Evolutionary conservation across 2,113 vertebrate species (phyloP).

Genomic region (Apteryx owenii): DNA sequence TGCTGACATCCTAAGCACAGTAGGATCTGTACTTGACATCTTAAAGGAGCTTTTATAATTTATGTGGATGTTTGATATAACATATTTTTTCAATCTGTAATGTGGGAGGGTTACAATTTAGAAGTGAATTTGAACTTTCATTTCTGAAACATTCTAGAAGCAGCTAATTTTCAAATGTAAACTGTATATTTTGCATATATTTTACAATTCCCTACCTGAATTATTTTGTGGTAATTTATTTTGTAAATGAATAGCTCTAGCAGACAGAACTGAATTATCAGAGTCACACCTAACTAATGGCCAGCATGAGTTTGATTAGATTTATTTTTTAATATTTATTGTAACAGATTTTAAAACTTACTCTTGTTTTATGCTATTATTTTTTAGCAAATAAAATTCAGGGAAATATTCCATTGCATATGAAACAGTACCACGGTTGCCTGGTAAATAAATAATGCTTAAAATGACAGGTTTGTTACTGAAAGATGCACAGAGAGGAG

Average conservation of each 20-base stretch:
- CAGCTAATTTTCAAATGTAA: background rate
- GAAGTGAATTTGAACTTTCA: slow-evolving; percentile 5
- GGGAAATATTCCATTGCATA: slow-evolving; percentile 18
- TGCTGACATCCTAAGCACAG: slow-evolving; percentile 53
- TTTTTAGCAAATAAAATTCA: slow-evolving; percentile 25
- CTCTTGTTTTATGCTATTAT: slow-evolving; percentile 16
- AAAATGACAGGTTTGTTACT: slow-evolving; percentile 14
- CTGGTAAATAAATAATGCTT: slow-evolving; percentile 54
- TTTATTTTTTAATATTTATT: background rate
- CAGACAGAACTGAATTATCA: slow-evolving; percentile 21
- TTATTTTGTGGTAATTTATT: background rate
- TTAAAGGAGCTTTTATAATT: slow-evolving; percentile 57
- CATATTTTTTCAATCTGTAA: slow-evolving; percentile 57
- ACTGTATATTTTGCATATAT: background rate
- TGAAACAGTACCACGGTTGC: background rate
- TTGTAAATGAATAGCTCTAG: slow-evolving; percentile 28
- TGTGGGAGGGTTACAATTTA: slow-evolving; percentile 3
- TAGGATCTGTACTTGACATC: slow-evolving; percentile 44
- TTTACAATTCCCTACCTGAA: background rate
- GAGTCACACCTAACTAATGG: background rate
- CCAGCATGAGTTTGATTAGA: background rate
- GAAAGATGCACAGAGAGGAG: background rate
- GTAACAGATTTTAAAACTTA: slow-evolving; percentile 6
- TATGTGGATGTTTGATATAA: slow-evolving; percentile 48
- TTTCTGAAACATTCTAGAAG: background rate